A percentile compares a stretch with the other conserved stretches of the same genome.
These are phyloP conservation scores for Tachina fera DNA, from an alignment of 2,888 invertebrate genomes.

Conservation along the genomic window DNA sequence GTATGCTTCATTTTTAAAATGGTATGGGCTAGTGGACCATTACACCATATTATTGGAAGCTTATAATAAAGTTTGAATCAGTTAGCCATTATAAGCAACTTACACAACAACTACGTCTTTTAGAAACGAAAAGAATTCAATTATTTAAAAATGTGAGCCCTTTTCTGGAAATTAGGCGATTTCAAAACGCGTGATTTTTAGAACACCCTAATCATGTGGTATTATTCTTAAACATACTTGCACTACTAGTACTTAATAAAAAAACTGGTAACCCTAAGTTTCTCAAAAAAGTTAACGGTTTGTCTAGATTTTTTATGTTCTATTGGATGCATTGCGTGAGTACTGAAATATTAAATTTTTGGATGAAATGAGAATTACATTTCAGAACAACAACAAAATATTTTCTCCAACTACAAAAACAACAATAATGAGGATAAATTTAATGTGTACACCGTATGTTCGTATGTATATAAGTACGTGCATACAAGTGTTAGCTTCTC, in stretches of 20 bases:
- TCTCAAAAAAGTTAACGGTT: slow-evolving; percentile 64
- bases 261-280: slow-evolving; percentile 26
- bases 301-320: slow-evolving; percentile 55
- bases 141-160: too few relatives aligned
- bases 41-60: too few relatives aligned
- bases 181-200: too few relatives aligned
- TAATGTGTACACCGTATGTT: background rate
- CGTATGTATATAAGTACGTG: background rate
- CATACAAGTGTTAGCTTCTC: slow-evolving; percentile 31
- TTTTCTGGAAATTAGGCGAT: too few relatives aligned
- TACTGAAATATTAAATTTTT: slow-evolving; percentile 39
- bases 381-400: slow-evolving; percentile 18
- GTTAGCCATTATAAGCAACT: too few relatives aligned
- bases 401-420: slow-evolving; percentile 35
- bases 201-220: too few relatives aligned
- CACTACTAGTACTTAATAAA: background rate
- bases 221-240: too few relatives aligned
- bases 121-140: too few relatives aligned
- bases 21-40: too few relatives aligned
- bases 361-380: slow-evolving; percentile 55
- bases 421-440: slow-evolving; percentile 36
- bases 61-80: too few relatives aligned
- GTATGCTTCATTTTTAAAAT: too few relatives aligned
- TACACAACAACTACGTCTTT: too few relatives aligned
- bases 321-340: slow-evolving; percentile 55